Conservation (phyloP, 2,888 invertebrate species). For the Euphydryas editha region DNA sequence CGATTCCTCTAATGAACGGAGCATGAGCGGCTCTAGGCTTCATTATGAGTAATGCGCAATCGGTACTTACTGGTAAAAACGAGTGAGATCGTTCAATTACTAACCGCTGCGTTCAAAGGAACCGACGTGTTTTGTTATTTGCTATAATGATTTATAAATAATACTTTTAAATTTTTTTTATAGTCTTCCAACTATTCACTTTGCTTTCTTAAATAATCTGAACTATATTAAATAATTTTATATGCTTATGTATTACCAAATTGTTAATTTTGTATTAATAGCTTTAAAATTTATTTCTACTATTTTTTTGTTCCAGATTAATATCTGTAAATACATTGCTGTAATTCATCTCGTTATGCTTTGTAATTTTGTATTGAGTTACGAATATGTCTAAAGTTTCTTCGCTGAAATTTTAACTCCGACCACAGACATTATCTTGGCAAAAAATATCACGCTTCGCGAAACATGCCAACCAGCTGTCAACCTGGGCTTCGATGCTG, state of each 20-base stretch:
- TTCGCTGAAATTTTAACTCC: slow-evolving; percentile 71
- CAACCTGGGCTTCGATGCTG: slow-evolving; percentile 35
- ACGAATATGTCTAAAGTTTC: slow-evolving; percentile 61
- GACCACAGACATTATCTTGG: slow-evolving; percentile 60
- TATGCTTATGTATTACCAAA: background rate
- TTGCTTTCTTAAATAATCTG: no score
- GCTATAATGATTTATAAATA: slow-evolving; percentile 11
- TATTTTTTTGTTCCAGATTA: background rate
- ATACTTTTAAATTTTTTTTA: background rate
- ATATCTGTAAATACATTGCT: slow-evolving; percentile 11
- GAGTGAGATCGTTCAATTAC: slow-evolving; percentile 10
- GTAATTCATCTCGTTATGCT: slow-evolving; percentile 35
- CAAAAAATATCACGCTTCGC: slow-evolving; percentile 78
- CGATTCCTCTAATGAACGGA: slow-evolving; percentile 61
- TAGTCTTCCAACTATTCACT: background rate
- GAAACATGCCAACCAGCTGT: slow-evolving; percentile 72
- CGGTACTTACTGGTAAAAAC: slow-evolving; percentile 7
- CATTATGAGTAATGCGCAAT: slow-evolving; percentile 53
- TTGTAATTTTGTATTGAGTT: slow-evolving; percentile 52
- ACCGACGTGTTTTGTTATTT: slow-evolving; percentile 39
- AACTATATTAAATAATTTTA: no score
- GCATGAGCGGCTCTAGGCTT: slow-evolving; percentile 50
- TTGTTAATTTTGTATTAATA: background rate
- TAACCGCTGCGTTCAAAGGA: slow-evolving; percentile 27
- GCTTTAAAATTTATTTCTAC: background rate